phyloP scores from a whole-genome alignment of 2,113 vertebrate genomes.

The Saccopteryx leptura region DNA sequence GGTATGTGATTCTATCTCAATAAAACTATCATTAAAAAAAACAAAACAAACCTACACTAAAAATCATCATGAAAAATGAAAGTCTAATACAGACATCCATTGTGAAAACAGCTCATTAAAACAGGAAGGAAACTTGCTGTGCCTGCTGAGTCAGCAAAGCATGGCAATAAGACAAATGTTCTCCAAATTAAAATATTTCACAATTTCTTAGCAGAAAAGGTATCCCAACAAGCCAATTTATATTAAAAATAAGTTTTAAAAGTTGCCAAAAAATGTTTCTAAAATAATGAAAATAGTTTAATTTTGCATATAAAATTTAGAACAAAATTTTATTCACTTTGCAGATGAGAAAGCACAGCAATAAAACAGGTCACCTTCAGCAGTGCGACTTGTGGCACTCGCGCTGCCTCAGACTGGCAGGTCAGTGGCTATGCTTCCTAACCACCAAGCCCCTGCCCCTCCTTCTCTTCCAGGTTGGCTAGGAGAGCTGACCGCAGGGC shows the following conservation, averaged over 20 bases:
- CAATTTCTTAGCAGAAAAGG: not conserved
- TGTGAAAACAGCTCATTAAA: not conserved
- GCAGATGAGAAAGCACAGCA: not conserved
- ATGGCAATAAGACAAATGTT: too few species aligned
- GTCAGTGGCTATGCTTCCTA: conserved; percentile 91
- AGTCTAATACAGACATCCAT: not conserved
- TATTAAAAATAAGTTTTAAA: not conserved
- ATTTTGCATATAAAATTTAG: not conserved
- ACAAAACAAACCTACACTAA: not conserved
- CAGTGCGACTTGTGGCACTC: not conserved
- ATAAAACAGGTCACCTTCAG: not conserved
- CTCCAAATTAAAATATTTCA: not conserved
- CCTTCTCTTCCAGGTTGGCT: conserved; percentile 84
- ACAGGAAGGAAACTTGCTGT: not conserved
- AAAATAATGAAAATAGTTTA: not conserved
- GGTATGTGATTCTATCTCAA: not conserved
- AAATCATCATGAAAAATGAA: not conserved
- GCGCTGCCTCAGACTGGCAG: conserved; percentile 91
- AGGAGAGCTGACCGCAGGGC: conserved; percentile 85
- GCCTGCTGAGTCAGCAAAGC: not conserved
- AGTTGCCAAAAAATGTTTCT: not conserved
- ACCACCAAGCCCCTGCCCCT: conserved; percentile 89
- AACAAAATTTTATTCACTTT: not conserved
- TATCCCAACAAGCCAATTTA: not conserved
- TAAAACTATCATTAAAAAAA: not conserved